These are phyloP conservation scores for Charanyca ferruginea DNA, from an alignment of 2,888 invertebrate genomes.

Conservation along the genomic window DNA sequence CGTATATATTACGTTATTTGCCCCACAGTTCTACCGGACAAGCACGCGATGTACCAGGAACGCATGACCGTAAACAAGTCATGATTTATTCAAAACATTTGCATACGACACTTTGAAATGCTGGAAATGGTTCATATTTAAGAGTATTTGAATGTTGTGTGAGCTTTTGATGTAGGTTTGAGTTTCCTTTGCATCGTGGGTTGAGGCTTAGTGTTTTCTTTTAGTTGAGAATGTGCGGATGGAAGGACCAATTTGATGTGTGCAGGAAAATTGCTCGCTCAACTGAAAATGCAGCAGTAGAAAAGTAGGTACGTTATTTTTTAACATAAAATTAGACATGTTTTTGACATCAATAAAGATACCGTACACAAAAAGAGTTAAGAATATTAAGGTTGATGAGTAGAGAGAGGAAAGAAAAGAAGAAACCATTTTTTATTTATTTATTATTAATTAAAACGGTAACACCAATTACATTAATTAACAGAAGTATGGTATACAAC, in stretches of 20 bases:
- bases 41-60: constrained; percentile 43
- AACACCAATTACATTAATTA: too few relatives aligned
- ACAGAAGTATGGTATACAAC: too few relatives aligned
- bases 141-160: constrained; percentile 7
- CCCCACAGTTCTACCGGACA: background rate
- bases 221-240: background rate
- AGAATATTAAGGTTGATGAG: too few relatives aligned
- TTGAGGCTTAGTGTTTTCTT: background rate
- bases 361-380: too few relatives aligned
- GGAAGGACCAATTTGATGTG: background rate
- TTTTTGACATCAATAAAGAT: too few relatives aligned
- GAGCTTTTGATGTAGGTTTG: background rate
- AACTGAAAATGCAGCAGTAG: background rate
- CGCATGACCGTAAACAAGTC: constrained; percentile 37
- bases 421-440: too few relatives aligned
- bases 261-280: background rate
- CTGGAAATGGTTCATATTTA: constrained; percentile 15
- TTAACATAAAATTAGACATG: too few relatives aligned
- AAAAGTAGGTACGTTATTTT: background rate
- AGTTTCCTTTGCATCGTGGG: background rate
- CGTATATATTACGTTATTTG: constrained; percentile 28
- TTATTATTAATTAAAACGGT: too few relatives aligned
- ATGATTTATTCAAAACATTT: constrained; percentile 54
- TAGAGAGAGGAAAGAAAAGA: too few relatives aligned
- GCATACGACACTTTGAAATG: constrained; percentile 37